Percentiles rank a stretch among this genome's conserved stretches.
Conservation (phyloP, 2,888 invertebrate genomes). For the Geotrupes spiniger region DNA sequence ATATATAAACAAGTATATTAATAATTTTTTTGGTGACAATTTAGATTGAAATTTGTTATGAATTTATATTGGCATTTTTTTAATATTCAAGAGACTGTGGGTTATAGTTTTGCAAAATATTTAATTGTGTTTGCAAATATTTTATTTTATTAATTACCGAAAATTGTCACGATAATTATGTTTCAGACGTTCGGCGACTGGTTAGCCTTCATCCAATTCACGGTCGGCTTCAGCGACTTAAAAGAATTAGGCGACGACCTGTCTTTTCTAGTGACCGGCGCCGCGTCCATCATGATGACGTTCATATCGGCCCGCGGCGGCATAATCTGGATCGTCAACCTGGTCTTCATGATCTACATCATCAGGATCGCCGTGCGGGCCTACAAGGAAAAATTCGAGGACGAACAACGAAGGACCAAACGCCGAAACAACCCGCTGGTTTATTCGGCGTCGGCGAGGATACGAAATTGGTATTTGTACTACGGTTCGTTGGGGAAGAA, state of each 20-base stretch:
- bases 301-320: constrained; percentile 31
- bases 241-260: constrained; percentile 24
- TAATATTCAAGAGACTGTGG: no score
- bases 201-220: constrained; percentile 35
- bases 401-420: neutral
- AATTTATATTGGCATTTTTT: no score
- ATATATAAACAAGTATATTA: no score
- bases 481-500: constrained; percentile 32
- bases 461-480: constrained; percentile 38
- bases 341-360: constrained; percentile 33
- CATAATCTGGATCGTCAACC: constrained; percentile 37
- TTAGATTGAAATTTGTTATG: no score
- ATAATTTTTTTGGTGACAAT: no score
- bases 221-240: constrained; percentile 31
- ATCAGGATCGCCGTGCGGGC: constrained; percentile 24
- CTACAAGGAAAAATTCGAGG: constrained; percentile 1
- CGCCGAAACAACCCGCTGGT: neutral
- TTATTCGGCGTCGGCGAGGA: constrained; percentile 22
- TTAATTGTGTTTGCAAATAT: no score
- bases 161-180: no score
- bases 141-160: no score
- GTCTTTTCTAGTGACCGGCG: constrained; percentile 24
- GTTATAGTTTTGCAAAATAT: constrained; percentile 8
- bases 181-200: constrained; percentile 36
- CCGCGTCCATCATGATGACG: constrained; percentile 31